Conservation (phyloP, 2,113 vertebrate species). For the Neogale vison region DNA sequence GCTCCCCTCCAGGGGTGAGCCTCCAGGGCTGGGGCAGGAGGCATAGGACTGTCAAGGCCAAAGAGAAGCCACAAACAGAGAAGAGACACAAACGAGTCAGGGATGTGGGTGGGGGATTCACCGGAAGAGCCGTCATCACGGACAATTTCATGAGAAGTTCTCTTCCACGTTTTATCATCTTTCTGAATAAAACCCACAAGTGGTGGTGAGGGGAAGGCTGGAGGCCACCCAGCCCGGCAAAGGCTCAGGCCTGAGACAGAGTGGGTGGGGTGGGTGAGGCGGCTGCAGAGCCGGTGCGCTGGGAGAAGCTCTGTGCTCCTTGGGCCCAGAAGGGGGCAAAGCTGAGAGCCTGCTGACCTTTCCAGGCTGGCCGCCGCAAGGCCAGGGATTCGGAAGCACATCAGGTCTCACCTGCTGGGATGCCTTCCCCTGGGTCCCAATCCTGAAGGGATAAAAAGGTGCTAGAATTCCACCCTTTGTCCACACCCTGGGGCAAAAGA, state of each 20-base stretch:
- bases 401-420: neutral
- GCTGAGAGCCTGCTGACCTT: neutral
- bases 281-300: fast-evolving
- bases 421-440: fast-evolving
- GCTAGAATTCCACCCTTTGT: neutral
- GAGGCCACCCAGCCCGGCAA: fast-evolving
- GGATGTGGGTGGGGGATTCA: neutral
- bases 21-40: neutral
- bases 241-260: neutral
- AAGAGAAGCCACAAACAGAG: neutral
- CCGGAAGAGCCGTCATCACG: fast-evolving
- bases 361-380: neutral
- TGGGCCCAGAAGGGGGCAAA: neutral
- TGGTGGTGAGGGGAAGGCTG: neutral
- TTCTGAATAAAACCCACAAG: neutral
- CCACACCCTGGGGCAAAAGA: neutral
- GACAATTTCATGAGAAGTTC: neutral
- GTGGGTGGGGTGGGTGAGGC: neutral
- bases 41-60: neutral
- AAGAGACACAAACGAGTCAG: neutral
- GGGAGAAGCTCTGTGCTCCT: neutral
- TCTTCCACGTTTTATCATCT: neutral
- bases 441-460: neutral
- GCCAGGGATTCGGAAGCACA: fast-evolving
- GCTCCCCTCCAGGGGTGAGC: neutral